Evolutionary conservation across 1,140 invertebrate genomes (phyloP), one percentile per base, ranked within the genome.

Genomic region (Maconellicoccus hirsutus): DNA sequence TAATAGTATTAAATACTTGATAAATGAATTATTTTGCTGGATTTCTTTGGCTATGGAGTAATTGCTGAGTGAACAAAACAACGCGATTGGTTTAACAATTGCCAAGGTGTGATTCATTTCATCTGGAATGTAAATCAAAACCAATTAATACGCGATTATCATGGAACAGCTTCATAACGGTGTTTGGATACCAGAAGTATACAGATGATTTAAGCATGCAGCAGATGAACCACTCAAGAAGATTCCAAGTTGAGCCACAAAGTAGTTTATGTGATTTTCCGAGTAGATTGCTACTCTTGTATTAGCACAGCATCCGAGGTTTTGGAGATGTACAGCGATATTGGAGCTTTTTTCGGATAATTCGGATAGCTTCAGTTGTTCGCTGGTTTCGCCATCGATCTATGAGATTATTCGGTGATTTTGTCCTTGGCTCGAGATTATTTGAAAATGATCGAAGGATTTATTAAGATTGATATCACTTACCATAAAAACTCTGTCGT

Each of bases 231-330:
- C 85, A 1, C 82, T 75, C 59, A 82, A 83, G 52, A 85, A 79
- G 1, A 80, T 76, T 0, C 81, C 84, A 59, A 84, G 79, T n/a
- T 81, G 76, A 1, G 82, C 77, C 14, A 84, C 69, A 16, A 82
- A 76, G 74, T 81, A 87, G 75, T 85, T 81, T 0, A 83, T 70
- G 70, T 82, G 78, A 75, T 87, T 88, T 74, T 87, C 86, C 73
- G 83, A 83, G 69, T 79, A 83, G 71, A 87, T 76, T 0, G 79
- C 82, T 16, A 87, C 76, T 70, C 81, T 79, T 4, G 39, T 72
- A 10, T 69, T 14, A 14, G 69, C 1, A 10, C 71, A 42, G 59
- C 42, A 70, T 8, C 70, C 71, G 6, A 52, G n/a, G 21, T 59
- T 59, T 16, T 72, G 69, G 21, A 72, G 59, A 19, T 23, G 27